Evolutionary conservation across 2,888 invertebrate species (phyloP).

Genomic region (Ischnus inquisitorius): DNA sequence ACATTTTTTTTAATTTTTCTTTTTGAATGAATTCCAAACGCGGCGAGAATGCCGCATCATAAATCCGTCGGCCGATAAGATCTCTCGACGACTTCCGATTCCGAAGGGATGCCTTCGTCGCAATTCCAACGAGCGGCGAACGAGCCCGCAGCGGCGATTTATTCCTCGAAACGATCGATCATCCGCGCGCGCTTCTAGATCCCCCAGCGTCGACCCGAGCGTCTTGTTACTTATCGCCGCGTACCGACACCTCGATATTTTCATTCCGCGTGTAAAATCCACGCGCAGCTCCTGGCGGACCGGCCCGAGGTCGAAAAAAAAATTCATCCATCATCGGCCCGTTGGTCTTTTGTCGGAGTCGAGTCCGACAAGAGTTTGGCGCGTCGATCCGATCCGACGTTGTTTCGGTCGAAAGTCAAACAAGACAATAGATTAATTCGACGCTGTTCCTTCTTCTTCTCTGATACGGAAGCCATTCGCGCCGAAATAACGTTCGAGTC

Average conservation of each 20-base stretch:
- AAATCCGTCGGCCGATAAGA: constrained; percentile 61
- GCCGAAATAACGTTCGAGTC: too few relatives aligned
- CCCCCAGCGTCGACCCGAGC: constrained; percentile 6
- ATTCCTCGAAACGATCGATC: constrained; percentile 61
- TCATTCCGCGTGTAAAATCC: not conserved
- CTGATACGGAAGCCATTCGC: too few relatives aligned
- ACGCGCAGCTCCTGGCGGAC: not conserved
- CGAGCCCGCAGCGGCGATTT: constrained; percentile 25
- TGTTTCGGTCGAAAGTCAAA: too few relatives aligned
- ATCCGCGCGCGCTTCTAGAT: constrained; percentile 58
- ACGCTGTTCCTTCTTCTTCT: too few relatives aligned
- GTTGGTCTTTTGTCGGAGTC: not conserved
- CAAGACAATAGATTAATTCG: not conserved
- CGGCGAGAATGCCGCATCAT: constrained; percentile 42
- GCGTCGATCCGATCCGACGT: too few relatives aligned
- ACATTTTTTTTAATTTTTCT: not conserved
- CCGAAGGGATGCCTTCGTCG: not conserved
- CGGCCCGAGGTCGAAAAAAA: not conserved
- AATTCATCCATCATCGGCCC: not conserved
- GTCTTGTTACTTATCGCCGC: constrained; percentile 9
- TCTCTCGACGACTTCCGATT: constrained; percentile 66
- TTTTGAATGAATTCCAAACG: constrained; percentile 11
- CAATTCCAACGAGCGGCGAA: constrained; percentile 17
- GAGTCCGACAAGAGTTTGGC: too few relatives aligned
- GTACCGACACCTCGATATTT: not conserved